A percentile compares a stretch with the other conserved stretches of the same genome.
phyloP scores from a whole-genome alignment of 2,797 vertebrate genomes.

The Coregonus sp. region DNA sequence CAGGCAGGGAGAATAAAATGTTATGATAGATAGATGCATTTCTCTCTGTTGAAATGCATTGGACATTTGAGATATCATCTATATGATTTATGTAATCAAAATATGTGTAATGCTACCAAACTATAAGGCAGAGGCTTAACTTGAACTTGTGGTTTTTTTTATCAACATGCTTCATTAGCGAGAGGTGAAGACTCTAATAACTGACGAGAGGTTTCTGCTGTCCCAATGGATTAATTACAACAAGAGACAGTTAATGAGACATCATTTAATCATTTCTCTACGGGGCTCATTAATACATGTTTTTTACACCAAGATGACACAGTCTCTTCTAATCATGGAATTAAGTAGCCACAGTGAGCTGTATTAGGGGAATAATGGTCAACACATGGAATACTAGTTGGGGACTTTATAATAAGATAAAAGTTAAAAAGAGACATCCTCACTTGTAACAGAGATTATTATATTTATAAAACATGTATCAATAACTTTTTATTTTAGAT shows the following conservation, averaged over 20 bases:
- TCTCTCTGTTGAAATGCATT: neutral
- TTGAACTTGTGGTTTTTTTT: conserved; percentile 23
- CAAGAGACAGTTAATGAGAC: conserved; percentile 65
- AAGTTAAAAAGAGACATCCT: neutral
- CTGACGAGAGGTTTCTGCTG: conserved; percentile 28
- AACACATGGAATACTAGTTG: conserved; percentile 47
- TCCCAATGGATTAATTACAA: conserved; percentile 67
- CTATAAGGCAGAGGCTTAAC: neutral
- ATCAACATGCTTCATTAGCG: conserved; percentile 36
- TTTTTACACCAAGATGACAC: conserved; percentile 42
- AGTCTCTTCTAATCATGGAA: conserved; percentile 15
- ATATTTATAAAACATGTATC: neutral
- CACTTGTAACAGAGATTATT: neutral
- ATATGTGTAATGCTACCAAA: neutral
- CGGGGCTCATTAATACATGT: conserved; percentile 66
- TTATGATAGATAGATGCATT: neutral
- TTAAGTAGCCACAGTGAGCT: neutral
- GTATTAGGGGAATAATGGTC: conserved; percentile 55
- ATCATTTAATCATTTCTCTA: conserved; percentile 50
- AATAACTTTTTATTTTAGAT: neutral
- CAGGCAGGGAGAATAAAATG: neutral
- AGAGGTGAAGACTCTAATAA: conserved; percentile 37
- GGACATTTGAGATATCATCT: neutral
- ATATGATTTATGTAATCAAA: neutral
- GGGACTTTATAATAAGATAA: neutral